phyloP scores from a whole-genome alignment of 2,888 invertebrate genomes.

The Zygaena filipendulae region DNA sequence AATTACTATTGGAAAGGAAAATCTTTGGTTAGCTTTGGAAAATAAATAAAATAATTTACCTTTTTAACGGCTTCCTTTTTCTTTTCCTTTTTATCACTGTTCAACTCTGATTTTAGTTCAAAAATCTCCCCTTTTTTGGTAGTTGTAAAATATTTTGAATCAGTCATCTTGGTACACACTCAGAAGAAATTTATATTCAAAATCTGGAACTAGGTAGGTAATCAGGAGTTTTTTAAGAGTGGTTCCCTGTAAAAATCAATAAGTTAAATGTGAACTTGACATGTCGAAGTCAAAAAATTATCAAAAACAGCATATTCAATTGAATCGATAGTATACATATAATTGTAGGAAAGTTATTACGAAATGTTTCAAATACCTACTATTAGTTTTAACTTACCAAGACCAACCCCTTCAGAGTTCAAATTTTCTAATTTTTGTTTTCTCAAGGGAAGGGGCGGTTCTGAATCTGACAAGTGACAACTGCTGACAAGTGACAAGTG shows the following conservation, averaged over 20 bases:
- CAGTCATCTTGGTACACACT: conserved; percentile 82
- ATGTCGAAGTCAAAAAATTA: conserved; percentile 11
- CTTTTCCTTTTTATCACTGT: conserved; percentile 99
- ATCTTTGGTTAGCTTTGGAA: too few relatives aligned
- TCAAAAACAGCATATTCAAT: too few relatives aligned
- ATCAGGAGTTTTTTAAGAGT: conserved; percentile 2
- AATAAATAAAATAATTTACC: conserved; percentile 60
- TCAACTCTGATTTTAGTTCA: conserved; percentile 97
- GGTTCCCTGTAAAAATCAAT: conserved; percentile 8
- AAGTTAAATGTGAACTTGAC: conserved; percentile 1
- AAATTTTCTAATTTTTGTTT: too few relatives aligned
- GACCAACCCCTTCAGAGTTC: too few relatives aligned
- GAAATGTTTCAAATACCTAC: too few relatives aligned
- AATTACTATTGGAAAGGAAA: not conserved
- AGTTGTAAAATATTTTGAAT: conserved; percentile 99
- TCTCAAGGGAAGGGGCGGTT: too few relatives aligned
- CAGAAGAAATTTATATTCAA: too few relatives aligned
- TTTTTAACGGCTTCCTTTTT: conserved; percentile 99
- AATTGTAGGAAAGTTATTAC: too few relatives aligned
- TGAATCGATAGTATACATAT: too few relatives aligned
- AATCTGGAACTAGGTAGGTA: not conserved
- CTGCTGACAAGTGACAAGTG: too few relatives aligned
- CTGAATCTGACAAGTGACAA: too few relatives aligned
- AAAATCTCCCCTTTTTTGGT: conserved; percentile 99
- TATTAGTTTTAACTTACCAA: too few relatives aligned